phyloP scores from a whole-genome alignment of 35 echinoderm and acorn worm genomes.

The Chiridota heheva region DNA sequence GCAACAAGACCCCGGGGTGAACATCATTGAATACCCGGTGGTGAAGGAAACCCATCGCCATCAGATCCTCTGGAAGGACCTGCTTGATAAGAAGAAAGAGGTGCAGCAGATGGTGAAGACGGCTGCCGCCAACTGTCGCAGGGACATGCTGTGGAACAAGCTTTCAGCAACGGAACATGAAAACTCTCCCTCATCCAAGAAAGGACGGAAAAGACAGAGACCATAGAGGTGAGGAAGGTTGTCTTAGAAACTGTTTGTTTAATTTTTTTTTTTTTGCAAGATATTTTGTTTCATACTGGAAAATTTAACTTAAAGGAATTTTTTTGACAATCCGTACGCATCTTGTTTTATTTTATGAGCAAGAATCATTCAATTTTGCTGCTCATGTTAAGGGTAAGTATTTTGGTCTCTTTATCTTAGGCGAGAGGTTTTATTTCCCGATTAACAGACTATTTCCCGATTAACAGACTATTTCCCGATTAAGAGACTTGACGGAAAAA shows the following conservation, averaged over 20 bases:
- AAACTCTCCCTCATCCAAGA: constrained; percentile 25
- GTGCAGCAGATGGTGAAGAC: constrained; percentile 63
- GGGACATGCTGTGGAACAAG: constrained; percentile 86
- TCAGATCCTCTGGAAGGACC: constrained; percentile 30
- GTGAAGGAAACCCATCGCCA: constrained; percentile 51
- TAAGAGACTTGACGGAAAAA: too few relatives aligned
- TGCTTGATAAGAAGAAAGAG: constrained; percentile 56
- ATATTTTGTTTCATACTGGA: not conserved
- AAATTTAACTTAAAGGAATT: not conserved
- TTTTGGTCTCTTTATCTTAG: not conserved
- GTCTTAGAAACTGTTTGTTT: not conserved
- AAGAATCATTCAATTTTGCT: not conserved
- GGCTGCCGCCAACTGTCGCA: constrained; percentile 68
- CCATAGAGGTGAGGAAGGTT: constrained; percentile 19
- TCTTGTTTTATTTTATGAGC: not conserved
- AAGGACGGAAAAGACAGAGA: constrained; percentile 50
- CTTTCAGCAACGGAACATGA: constrained; percentile 49
- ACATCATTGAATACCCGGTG: not conserved
- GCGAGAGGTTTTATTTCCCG: too few relatives aligned
- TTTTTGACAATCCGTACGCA: not conserved
- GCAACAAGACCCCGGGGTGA: not conserved
- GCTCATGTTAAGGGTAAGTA: not conserved
- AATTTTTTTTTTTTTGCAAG: not conserved
- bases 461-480: too few relatives aligned
- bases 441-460: too few relatives aligned